phyloP scores from a whole-genome alignment of 2,888 invertebrate species.

The Eupithecia subumbrata region DNA sequence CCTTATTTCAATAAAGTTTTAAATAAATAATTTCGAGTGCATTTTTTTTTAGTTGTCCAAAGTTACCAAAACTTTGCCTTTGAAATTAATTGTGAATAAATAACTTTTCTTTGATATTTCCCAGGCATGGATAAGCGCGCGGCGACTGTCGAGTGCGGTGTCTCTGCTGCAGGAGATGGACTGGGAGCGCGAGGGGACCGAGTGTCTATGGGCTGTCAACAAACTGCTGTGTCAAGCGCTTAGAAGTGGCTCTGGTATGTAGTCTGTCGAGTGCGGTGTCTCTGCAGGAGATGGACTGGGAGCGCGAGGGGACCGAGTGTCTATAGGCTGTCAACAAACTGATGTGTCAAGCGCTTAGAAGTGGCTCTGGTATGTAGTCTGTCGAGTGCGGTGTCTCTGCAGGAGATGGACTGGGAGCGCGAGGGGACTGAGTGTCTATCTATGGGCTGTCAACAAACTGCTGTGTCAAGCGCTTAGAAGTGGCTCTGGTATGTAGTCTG shows the following conservation, averaged over 20 bases:
- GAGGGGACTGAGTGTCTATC: constrained; percentile 90
- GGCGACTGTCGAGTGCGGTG: constrained; percentile 67
- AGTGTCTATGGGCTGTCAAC: constrained; percentile 90
- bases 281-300: constrained; percentile 89
- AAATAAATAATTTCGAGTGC: no score
- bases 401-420: constrained; percentile 90
- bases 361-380: constrained; percentile 55
- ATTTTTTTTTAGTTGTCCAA: background rate
- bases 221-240: constrained; percentile 62
- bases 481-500: constrained; percentile 55
- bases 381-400: constrained; percentile 66
- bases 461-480: constrained; percentile 60
- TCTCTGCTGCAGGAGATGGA: constrained; percentile 85
- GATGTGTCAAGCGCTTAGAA: constrained; percentile 60
- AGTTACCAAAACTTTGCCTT: background rate
- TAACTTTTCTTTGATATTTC: background rate
- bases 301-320: constrained; percentile 88
- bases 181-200: constrained; percentile 90
- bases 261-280: constrained; percentile 66
- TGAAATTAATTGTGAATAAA: background rate
- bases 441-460: constrained; percentile 87
- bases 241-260: constrained; percentile 55
- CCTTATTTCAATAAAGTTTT: no score
- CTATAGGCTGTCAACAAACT: constrained; percentile 87
- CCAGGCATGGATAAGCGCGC: constrained; percentile 70